Base-by-base conservation (phyloP, 2,113 vertebrate species). In the Polypterus bichir region DNA sequence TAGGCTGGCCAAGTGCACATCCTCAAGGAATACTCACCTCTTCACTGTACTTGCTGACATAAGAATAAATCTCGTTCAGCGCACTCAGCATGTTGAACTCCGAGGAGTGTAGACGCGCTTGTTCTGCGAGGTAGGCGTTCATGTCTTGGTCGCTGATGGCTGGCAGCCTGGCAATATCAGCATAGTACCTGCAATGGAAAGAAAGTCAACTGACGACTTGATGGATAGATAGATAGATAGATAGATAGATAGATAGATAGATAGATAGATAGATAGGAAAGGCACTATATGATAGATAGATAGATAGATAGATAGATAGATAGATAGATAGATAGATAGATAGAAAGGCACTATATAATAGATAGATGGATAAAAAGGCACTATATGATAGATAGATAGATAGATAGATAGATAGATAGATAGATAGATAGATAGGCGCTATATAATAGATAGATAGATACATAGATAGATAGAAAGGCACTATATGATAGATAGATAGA, bases 111-210 rank as follows among this genome's bases (percentile, higher is more conserved):
- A 98, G 87, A 59, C 96, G 87, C 1, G 96, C 97, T 80, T 98
- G 96, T 74, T 98, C 96, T 0, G 94, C 94, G 72, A 98, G 85
- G 84, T 98, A 98, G 59, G 96, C 96, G 0, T 98, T 98, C 96
- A 98, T 98, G 81, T 98, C 96, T 81, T 98, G 96, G 85, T 98
- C 96, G 0, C 94, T 97, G 80, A 98, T 97, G 74, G 94, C 92
- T 0, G 96, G 93, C 54, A 98, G 91, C 68, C 92, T 91, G 83
- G 86, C 86, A 10, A 98, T 98, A 77, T 98, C 94, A 0, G 96
- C 93, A 5, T 98, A 98, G 83, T 98, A 98, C 86, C 96, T 98
- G 82, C 0, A 10, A 64, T 61, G 59, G 3, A 46, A 65, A 46
- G 55, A 4, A 44, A 8, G 46, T 44, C 9, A 4, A 27, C 49